Percentiles rank a stretch among this genome's conserved stretches.
Conservation (phyloP, 2,888 invertebrate species). For the Rotaria sp. region DNA sequence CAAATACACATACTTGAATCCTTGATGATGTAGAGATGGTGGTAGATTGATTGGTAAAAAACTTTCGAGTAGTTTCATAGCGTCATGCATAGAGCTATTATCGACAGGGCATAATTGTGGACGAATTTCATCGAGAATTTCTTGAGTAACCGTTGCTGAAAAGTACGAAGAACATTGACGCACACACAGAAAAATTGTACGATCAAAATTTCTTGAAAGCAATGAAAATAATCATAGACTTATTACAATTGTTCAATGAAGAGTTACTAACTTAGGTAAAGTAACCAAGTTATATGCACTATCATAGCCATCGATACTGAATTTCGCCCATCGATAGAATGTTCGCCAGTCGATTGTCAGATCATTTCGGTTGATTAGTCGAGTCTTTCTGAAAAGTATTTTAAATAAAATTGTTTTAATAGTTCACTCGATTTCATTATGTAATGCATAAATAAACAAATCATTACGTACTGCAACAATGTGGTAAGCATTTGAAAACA, state of each 20-base stretch:
- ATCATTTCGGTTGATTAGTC: constrained; percentile 55
- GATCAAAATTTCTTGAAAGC: constrained; percentile 26
- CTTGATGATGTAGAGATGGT: neutral
- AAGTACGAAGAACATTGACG: constrained; percentile 30
- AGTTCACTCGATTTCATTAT: neutral
- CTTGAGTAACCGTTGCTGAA: neutral
- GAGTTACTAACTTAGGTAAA: neutral
- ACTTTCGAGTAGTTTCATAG: neutral
- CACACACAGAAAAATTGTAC: constrained; percentile 27
- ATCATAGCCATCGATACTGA: constrained; percentile 46
- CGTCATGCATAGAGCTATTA: neutral
- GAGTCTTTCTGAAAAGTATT: constrained; percentile 63
- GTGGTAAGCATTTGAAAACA: neutral
- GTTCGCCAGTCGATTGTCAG: constrained; percentile 34
- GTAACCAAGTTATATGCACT: neutral
- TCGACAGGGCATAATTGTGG: neutral
- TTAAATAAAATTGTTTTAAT: constrained; percentile 36
- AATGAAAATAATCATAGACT: neutral
- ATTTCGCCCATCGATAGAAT: constrained; percentile 57
- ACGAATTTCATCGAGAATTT: constrained; percentile 12
- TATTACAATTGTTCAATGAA: neutral
- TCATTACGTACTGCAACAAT: neutral
- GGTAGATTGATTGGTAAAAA: neutral
- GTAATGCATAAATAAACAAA: neutral
- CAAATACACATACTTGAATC: neutral